These are phyloP conservation scores for Pollimyrus isidori DNA, from an alignment of 2,113 vertebrate species.

Conservation along the genomic window DNA sequence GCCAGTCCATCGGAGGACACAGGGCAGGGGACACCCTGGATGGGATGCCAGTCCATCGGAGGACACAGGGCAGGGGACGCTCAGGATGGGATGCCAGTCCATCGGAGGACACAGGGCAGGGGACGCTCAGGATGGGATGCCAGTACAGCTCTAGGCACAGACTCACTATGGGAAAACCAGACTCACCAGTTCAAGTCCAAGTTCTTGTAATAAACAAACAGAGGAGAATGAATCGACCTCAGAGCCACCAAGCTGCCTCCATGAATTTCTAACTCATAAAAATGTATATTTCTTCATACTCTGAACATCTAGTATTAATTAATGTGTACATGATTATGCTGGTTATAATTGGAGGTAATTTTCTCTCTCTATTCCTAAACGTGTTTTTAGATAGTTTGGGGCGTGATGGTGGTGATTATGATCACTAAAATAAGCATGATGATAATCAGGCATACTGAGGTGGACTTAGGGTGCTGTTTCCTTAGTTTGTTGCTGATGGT, in stretches of 20 bases:
- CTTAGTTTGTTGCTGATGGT: conserved; percentile 26
- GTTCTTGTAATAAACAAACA: background rate
- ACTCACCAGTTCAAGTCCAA: background rate
- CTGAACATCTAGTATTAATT: background rate
- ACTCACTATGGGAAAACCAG: background rate
- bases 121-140: background rate
- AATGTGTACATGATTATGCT: background rate
- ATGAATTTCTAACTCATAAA: background rate
- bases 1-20: too few species aligned
- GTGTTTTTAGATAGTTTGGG: conserved; percentile 10
- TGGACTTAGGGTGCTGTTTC: background rate
- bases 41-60: too few species aligned
- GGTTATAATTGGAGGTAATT: background rate
- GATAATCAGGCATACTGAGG: conserved; percentile 13
- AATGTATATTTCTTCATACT: background rate
- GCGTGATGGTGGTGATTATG: background rate
- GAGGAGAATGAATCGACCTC: background rate
- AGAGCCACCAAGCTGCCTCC: background rate
- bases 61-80: too few species aligned
- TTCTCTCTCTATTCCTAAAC: background rate
- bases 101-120: background rate
- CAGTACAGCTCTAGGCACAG: background rate
- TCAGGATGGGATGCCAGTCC: too few species aligned
- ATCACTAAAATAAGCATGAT: background rate
- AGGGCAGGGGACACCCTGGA: too few species aligned